A percentile compares a stretch with the other conserved stretches of the same genome.
phyloP scores from a whole-genome alignment of 2,797 vertebrate genomes.

The Oryzias dopingdopingensis region DNA sequence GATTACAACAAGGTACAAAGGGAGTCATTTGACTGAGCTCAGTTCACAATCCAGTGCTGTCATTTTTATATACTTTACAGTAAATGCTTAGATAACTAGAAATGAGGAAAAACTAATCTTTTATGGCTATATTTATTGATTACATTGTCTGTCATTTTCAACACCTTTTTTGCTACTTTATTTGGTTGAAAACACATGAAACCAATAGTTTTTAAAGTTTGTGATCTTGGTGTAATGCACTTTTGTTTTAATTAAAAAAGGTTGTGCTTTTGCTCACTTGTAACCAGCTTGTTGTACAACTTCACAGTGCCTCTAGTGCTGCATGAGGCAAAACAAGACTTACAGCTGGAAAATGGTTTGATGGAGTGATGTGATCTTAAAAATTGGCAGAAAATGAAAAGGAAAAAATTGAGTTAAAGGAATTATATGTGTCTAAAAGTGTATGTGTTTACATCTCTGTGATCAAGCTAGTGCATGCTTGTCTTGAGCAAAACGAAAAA shows the following conservation, averaged over 20 bases:
- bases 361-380: constrained; percentile 35
- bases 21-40: constrained; percentile 46
- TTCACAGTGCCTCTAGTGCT: constrained; percentile 18
- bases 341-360: constrained; percentile 22
- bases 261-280: constrained; percentile 35
- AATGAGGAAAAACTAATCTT: constrained; percentile 27
- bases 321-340: constrained; percentile 14
- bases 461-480: constrained; percentile 52
- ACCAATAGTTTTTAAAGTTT: constrained; percentile 12
- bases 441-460: constrained; percentile 36
- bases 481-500: constrained; percentile 46
- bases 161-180: constrained; percentile 5
- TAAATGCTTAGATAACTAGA: constrained; percentile 24
- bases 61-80: constrained; percentile 23
- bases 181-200: constrained; percentile 25
- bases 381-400: constrained; percentile 14
- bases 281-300: constrained; percentile 30
- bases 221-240: too few species aligned
- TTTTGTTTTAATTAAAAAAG: constrained; percentile 8
- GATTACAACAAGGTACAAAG: constrained; percentile 55
- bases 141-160: constrained; percentile 12
- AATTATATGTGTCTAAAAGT: constrained; percentile 25
- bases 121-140: constrained; percentile 52
- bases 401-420: constrained; percentile 29
- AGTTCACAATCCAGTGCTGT: constrained; percentile 30